These are phyloP conservation scores for Drosophila yakuba DNA, from an alignment of 1,140 invertebrate genomes.

Conservation along the genomic window DNA sequence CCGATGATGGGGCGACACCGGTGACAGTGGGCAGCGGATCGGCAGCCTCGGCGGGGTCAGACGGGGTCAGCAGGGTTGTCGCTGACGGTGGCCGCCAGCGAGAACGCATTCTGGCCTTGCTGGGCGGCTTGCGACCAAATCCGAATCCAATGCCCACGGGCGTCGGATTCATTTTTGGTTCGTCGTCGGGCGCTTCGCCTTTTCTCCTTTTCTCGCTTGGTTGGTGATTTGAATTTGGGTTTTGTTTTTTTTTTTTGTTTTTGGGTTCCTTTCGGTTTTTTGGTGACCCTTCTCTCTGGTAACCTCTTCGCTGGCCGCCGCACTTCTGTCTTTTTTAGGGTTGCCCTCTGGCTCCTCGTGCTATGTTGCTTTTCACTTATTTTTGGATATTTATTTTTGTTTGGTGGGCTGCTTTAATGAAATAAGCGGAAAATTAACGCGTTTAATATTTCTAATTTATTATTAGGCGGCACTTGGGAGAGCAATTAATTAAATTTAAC, in stretches of 20 bases:
- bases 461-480: constrained; percentile 19
- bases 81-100: constrained; percentile 45
- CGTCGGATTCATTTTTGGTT: constrained; percentile 78
- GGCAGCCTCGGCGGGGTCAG: neutral
- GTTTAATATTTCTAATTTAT: constrained; percentile 31
- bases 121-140: constrained; percentile 68
- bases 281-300: constrained; percentile 11
- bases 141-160: constrained; percentile 80
- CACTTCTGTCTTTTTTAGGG: neutral
- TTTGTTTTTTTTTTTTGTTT: neutral
- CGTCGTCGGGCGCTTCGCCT: constrained; percentile 12
- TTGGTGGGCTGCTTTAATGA: constrained; percentile 28
- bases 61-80: constrained; percentile 5
- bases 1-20: neutral
- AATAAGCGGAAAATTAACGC: constrained; percentile 52
- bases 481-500: constrained; percentile 58
- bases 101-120: constrained; percentile 65
- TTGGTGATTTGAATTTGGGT: neutral
- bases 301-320: neutral
- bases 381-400: neutral
- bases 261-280: neutral
- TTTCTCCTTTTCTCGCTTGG: neutral
- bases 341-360: neutral
- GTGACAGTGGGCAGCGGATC: neutral
- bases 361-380: constrained; percentile 5